A percentile compares a stretch with the other conserved stretches of the same genome.
Evolutionary conservation across 1,140 invertebrate genomes (phyloP).

Genomic region (Rhagoletis zephyria): DNA sequence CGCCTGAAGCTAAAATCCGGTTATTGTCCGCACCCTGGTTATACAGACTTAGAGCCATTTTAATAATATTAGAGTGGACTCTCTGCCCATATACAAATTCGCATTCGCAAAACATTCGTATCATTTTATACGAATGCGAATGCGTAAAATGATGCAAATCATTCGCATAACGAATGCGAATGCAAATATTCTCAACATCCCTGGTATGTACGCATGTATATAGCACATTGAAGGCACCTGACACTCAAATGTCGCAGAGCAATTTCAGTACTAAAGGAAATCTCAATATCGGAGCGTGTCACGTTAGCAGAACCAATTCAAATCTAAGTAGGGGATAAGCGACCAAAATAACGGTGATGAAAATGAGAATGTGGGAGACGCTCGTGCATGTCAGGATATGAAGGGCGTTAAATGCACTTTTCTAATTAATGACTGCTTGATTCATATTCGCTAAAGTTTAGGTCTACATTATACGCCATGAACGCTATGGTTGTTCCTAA

Average conservation of each 20-base stretch:
- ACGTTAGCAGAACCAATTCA: background rate
- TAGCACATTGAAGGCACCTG: background rate
- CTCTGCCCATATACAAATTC: no score
- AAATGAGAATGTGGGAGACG: background rate
- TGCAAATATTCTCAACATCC: no score
- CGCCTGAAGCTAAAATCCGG: no score
- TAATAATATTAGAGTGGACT: no score
- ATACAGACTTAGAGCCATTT: no score
- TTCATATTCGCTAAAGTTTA: no score
- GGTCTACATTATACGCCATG: no score
- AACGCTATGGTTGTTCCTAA: no score
- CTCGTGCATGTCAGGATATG: background rate
- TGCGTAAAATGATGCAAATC: background rate
- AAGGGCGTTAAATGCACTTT: background rate
- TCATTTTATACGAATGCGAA: no score
- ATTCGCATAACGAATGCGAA: no score
- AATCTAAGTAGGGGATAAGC: background rate
- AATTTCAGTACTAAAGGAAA: background rate
- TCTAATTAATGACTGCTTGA: conserved; percentile 19
- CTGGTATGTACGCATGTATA: background rate
- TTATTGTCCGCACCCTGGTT: no score
- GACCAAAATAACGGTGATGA: background rate
- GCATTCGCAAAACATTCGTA: no score
- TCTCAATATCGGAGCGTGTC: background rate
- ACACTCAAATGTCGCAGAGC: conserved; percentile 12